Base-by-base conservation (phyloP, 2,888 invertebrate genomes). In the Drosophila glabriapex region DNA sequence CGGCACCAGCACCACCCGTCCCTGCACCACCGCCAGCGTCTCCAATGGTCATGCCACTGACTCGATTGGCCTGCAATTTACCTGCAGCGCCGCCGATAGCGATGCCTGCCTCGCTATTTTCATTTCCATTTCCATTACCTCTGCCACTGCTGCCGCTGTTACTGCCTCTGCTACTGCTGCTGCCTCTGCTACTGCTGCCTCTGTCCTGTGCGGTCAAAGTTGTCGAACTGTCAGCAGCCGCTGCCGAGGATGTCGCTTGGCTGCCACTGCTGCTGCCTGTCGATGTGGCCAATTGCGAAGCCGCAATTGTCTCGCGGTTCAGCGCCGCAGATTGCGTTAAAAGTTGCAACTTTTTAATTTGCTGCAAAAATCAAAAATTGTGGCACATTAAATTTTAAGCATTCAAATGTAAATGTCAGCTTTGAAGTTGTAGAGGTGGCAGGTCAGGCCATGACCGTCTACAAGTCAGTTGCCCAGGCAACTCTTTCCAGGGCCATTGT, bases 241-340 rank as follows among this genome's bases (percentile, higher is more conserved):
- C 84, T 55, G 91, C 82, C 39, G 81, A 78, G 67, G 79, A 80
- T 62, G 78, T 71, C 65, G 76, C 77, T 63, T 84, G 80, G 39
- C 82, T 82, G 85, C 78, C 68, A 83, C 90, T 64, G 71, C 90
- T 67, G 80, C 72, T 54, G 39, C 55, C 80, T 55, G 92, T 93
- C 83, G 93, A 93, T 85, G 93, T 93, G 80, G 93, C 93, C 91
- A 93, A 91, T 91, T 93, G 93, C 75, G 93, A 93, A 76, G 93
- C 92, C 81, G 93, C 92, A 83, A 93, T 93, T 78, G 93, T 92
- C 92, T 94, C 93, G 73, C 93, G 93, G 86, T 93, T 93, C 74
- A 93, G 80, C 50, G 93, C 92, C 63, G 93, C 93, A 78, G 93
- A 92, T 91, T 94, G 93, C 76, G 93, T 93, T 77, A 94, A 89